A percentile compares a stretch with the other conserved stretches of the same genome.
These are phyloP conservation scores for Oryctes rhinoceros DNA, from an alignment of 1,140 invertebrate genomes.

Conservation along the genomic window DNA sequence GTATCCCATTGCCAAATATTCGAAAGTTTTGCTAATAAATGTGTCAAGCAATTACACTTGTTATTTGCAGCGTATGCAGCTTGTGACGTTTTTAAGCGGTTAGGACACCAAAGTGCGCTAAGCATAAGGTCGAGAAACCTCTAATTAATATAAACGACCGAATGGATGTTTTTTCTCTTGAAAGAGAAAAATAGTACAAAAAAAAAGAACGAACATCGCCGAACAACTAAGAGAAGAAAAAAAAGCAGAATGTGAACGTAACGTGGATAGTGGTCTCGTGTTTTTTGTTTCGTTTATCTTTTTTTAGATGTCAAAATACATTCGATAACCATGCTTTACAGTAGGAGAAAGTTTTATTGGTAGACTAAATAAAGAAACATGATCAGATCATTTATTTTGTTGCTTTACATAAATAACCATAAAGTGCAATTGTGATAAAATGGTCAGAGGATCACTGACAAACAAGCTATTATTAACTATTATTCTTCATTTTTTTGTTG, in stretches of 20 bases:
- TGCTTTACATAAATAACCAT: not conserved
- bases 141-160: conserved; percentile 33
- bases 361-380: conserved; percentile 34
- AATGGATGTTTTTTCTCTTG: conserved; percentile 16
- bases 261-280: conserved; percentile 28
- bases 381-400: conserved; percentile 22
- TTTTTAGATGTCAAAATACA: conserved; percentile 32
- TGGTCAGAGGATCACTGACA: not conserved
- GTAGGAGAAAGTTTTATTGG: conserved; percentile 35
- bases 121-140: conserved; percentile 33
- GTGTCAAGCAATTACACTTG: conserved; percentile 33
- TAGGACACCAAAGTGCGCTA: conserved; percentile 28
- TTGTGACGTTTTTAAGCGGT: conserved; percentile 31
- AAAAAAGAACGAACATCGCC: not conserved
- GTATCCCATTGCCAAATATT: conserved; percentile 35
- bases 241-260: not conserved
- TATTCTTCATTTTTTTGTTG: too few species aligned
- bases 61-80: conserved; percentile 28
- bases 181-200: conserved; percentile 18
- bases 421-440: not conserved
- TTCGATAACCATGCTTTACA: conserved; percentile 27
- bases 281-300: conserved; percentile 25
- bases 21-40: conserved; percentile 32
- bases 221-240: not conserved
- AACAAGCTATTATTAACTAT: too few species aligned